Base-by-base conservation (phyloP, 2,797 vertebrate species). In the Hybognathus amarus region DNA sequence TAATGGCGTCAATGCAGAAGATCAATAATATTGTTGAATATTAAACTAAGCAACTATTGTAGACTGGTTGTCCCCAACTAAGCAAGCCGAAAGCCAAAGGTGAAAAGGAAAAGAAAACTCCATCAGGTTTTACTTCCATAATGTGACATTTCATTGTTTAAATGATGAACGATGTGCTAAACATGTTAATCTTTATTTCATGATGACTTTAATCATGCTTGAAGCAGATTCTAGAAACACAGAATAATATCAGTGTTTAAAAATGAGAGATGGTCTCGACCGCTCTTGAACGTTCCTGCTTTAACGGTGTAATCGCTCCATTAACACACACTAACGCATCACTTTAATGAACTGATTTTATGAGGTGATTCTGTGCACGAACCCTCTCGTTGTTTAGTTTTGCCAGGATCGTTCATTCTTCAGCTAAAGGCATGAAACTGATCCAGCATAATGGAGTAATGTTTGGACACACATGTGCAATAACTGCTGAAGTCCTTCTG, bases 331-430 rank as follows among this genome's bases (percentile, higher is more conserved):
- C 64, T 78, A 47, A 38, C 33, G 63, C 64, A 54, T 79, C 50
- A 13, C 77, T 87, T 83, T 84, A 83, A 82, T 84, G 40, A 87
- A n/a, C 83, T 67, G 20, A 73, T 56, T 84, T 87, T 82, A 85
- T 56, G 79, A 86, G 63, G 80, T 70, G 87, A 79, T 75, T 73
- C 30, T 22, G 64, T 83, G n/a, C n/a, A 82, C 67, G 50, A 79
- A 85, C 38, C 38, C 50, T 10, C 83, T 24, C 66, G 64, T 36
- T 36, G 36, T 6, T 36, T 36, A 36, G 77, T 20, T 83, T 69
- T 86, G 77, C 71, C 85, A 70, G n/a, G 50, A 33, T 11, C 15
- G 45, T 36, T 40, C 36, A 10, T 63, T 77, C 79, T 59, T 50
- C 69, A 30, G 15, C 20, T 5, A 24, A 66, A 56, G 45, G 4